Evolutionary conservation across 2,888 invertebrate species (phyloP), one percentile per base, ranked within the genome.

Genomic region (Lepidochitona cinerea): DNA sequence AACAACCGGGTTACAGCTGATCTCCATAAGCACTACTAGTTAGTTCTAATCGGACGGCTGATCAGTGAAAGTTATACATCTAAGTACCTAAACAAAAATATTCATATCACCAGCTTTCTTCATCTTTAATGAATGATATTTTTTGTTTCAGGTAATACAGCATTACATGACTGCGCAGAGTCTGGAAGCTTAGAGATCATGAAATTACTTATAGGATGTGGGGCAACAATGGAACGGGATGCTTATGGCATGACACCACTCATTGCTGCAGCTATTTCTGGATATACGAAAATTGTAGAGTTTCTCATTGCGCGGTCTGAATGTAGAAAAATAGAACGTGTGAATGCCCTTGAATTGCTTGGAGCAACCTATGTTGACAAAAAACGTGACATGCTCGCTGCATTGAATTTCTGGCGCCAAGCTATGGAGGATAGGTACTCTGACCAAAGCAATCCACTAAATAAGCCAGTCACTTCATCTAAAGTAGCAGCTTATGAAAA

Each of bases 321-420:
- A 78, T 96, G 96, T 52, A 93, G 94, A 9, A 80, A 79, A 41
- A 68, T 94, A 85, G 91, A 92, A 66, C 93, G 95, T 82, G 96
- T 98, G 78, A 96, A 97, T 89, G 97, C 97, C 18, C 90, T 98
- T 76, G 97, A 98, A 90, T 92, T 98, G 65, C 92, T 98, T 59
- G 98, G 98, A 4, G 97, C 98, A 1, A 98, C 98, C 0, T 97
- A 95, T 91, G 97, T 98, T n/a, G 98, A 98, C 91, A 97, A 97
- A 90, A 95, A 96, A 89, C 93, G 97, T 83, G 97, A 98, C 90
- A 96, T 97, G 95, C 94, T 96, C 29, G 88, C 88, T 74, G 97
- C 97, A 0, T 92, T 97, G 70, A 94, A 94, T 75, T 93, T 96
- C 76, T 98, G 98, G 98, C 95, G 95, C 88, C 93, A 95, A 84